Percentiles rank a stretch among this genome's conserved stretches.
Conservation (phyloP, 2,888 invertebrate genomes). For the Drosophila mettleri region DNA sequence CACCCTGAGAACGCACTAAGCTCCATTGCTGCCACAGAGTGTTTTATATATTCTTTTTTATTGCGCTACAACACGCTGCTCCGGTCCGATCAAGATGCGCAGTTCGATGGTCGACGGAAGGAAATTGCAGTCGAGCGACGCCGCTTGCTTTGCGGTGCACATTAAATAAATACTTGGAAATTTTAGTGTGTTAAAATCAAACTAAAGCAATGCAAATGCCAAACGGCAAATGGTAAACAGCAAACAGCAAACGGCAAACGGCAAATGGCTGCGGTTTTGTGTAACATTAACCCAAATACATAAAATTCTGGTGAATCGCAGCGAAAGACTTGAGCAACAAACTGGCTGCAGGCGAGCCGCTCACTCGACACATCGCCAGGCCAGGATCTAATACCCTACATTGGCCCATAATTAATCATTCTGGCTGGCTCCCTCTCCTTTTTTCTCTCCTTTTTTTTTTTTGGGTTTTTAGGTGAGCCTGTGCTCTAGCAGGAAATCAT, state of each 20-base stretch:
- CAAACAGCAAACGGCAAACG: constrained; percentile 11
- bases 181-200: constrained; percentile 75
- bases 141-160: constrained; percentile 53
- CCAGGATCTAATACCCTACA: constrained; percentile 73
- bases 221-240: constrained; percentile 12
- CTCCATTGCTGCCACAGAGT: constrained; percentile 15
- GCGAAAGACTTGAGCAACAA: constrained; percentile 58
- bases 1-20: constrained; percentile 69
- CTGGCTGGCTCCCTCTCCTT: constrained; percentile 2
- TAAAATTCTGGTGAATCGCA: constrained; percentile 64
- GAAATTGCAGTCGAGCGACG: constrained; percentile 65
- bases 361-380: constrained; percentile 38
- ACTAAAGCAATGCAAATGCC: constrained; percentile 68
- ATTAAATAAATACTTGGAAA: constrained; percentile 78
- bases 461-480: constrained; percentile 71
- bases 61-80: constrained; percentile 6
- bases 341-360: constrained; percentile 50
- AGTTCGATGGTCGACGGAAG: constrained; percentile 63
- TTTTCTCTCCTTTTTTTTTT: constrained; percentile 13
- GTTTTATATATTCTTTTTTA: constrained; percentile 12
- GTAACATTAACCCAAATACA: constrained; percentile 81
- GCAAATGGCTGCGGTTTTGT: constrained; percentile 43
- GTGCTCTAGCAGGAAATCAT: constrained; percentile 68
- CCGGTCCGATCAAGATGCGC: constrained; percentile 68
- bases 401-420: constrained; percentile 67